A percentile compares a stretch with the other conserved stretches of the same genome.
phyloP scores from a whole-genome alignment of 92 coral and sea anemone species.

The Desmophyllum pertusum region DNA sequence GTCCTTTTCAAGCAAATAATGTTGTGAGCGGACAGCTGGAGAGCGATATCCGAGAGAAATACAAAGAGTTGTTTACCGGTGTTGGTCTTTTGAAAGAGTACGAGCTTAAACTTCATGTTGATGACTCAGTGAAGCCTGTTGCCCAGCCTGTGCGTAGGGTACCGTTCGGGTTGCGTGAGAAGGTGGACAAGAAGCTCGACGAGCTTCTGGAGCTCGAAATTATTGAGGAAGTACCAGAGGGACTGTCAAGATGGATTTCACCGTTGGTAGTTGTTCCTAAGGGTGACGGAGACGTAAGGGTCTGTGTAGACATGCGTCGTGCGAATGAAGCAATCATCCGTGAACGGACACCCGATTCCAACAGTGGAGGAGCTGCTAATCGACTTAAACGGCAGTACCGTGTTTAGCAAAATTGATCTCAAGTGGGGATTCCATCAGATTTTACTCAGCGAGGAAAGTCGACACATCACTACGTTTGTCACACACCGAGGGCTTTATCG shows the following conservation, averaged over 20 bases:
- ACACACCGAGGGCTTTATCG: slow-evolving; percentile 16
- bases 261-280: slow-evolving; percentile 2
- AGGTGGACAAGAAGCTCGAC: no score
- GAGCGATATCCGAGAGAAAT: slow-evolving; percentile 1
- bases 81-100: not conserved
- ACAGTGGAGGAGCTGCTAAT: no score
- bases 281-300: not conserved
- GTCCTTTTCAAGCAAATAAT: slow-evolving; percentile 7
- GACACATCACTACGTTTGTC: slow-evolving; percentile 13
- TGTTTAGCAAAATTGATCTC: no score
- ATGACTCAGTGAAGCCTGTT: no score
- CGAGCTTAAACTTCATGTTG: not conserved
- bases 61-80: not conserved
- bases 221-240: slow-evolving; percentile 9
- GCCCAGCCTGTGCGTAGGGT: no score
- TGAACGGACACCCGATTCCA: no score
- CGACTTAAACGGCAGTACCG: no score
- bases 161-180: no score
- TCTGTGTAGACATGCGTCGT: not conserved
- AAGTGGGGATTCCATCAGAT: no score
- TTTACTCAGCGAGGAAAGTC: no score
- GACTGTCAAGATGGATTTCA: slow-evolving; percentile 1
- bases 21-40: not conserved
- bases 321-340: no score
- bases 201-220: no score